Conservation (phyloP, 2,888 invertebrate species). For the Metalampra italica region DNA sequence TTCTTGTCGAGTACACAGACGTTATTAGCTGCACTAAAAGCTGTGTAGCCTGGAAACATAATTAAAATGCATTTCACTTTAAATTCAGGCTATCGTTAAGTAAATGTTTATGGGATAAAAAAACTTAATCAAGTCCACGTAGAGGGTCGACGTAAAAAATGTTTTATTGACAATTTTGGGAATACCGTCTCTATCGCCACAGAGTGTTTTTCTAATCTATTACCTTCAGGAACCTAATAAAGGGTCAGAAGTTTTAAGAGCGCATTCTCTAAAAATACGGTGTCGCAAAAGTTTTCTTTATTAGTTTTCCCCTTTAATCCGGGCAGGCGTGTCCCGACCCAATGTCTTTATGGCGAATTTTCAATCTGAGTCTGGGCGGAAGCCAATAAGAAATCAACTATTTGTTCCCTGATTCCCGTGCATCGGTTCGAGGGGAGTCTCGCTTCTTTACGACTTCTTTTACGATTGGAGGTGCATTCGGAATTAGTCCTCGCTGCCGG, state of each 20-base stretch:
- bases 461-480: slow-evolving; percentile 78
- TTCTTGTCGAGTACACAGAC: slow-evolving; percentile 27
- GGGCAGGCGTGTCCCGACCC: slow-evolving; percentile 73
- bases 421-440: slow-evolving; percentile 69
- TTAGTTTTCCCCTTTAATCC: slow-evolving; percentile 77
- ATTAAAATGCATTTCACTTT: slow-evolving; percentile 30
- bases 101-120: slow-evolving; percentile 30
- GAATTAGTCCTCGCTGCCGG: slow-evolving; percentile 68
- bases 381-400: slow-evolving; percentile 78
- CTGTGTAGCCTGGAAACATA: slow-evolving; percentile 30
- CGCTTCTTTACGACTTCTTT: slow-evolving; percentile 77
- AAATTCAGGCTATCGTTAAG: slow-evolving; percentile 6
- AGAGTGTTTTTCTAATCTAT: slow-evolving; percentile 53
- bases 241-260: slow-evolving; percentile 66
- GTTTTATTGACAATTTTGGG: slow-evolving; percentile 42
- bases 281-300: slow-evolving; percentile 78
- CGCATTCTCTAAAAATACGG: slow-evolving; percentile 74
- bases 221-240: slow-evolving; percentile 65
- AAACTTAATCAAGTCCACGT: slow-evolving; percentile 44
- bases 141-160: slow-evolving; percentile 38
- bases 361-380: slow-evolving; percentile 75
- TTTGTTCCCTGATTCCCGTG: slow-evolving; percentile 73
- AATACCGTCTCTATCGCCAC: slow-evolving; percentile 43
- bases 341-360: slow-evolving; percentile 78
- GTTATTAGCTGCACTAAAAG: slow-evolving; percentile 46